A percentile compares a stretch with the other conserved stretches of the same genome.
Evolutionary conservation across 92 coral and sea anemone genomes (phyloP).

Genomic region (Umimayanthus kanabou): DNA sequence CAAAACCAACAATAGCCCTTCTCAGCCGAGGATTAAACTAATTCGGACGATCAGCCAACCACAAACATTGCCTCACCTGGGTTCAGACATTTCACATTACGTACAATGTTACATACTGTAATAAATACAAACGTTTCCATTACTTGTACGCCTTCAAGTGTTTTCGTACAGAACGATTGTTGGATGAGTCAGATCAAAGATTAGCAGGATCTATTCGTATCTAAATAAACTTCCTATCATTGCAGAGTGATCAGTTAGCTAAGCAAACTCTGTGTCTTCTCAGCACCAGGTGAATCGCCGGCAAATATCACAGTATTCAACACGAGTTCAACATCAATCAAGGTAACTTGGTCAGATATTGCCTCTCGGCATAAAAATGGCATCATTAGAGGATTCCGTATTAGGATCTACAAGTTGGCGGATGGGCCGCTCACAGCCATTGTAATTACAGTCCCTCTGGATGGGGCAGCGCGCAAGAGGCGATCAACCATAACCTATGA

Average conservation of each 20-base stretch:
- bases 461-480: neutral
- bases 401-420: slow-evolving; percentile 9
- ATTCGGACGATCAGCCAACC: too few relatives aligned
- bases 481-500: slow-evolving; percentile 24
- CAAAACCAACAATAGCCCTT: too few relatives aligned
- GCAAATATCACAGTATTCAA: slow-evolving; percentile 8
- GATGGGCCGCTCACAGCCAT: slow-evolving; percentile 7
- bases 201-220: neutral
- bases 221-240: too few relatives aligned
- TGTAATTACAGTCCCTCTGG: neutral
- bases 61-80: too few relatives aligned
- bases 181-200: neutral
- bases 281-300: slow-evolving; percentile 23
- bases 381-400: slow-evolving; percentile 21
- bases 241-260: too few relatives aligned
- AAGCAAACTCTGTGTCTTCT: neutral
- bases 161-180: neutral
- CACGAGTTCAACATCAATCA: slow-evolving; percentile 25
- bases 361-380: slow-evolving; percentile 8
- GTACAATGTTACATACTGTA: too few relatives aligned
- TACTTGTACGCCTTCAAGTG: neutral
- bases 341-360: slow-evolving; percentile 20
- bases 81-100: too few relatives aligned
- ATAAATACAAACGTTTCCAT: too few relatives aligned
- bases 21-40: too few relatives aligned